phyloP scores from a whole-genome alignment of 2,113 vertebrate genomes.

The Thymallus thymallus region DNA sequence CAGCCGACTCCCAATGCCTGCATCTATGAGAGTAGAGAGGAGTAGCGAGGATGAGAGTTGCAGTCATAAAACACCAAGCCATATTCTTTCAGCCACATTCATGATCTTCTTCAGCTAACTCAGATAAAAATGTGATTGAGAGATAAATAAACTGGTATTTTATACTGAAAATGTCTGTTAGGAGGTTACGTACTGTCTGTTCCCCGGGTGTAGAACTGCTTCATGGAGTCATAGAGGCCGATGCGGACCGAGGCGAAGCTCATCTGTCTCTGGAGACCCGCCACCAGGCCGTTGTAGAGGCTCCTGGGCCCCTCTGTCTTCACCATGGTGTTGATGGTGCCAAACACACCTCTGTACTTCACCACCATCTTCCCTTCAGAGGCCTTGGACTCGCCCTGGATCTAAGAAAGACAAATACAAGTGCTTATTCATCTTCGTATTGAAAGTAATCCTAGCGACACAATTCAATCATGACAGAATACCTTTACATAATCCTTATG shows the following conservation, averaged over 20 bases:
- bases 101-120: neutral
- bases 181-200: slow-evolving; percentile 76
- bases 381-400: slow-evolving; percentile 80
- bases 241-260: slow-evolving; percentile 88
- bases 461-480: too few species aligned
- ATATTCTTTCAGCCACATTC: neutral
- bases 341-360: slow-evolving; percentile 81
- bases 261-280: slow-evolving; percentile 89
- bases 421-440: neutral
- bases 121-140: neutral
- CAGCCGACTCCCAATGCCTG: slow-evolving; percentile 70
- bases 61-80: neutral
- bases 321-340: slow-evolving; percentile 87
- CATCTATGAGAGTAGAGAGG: slow-evolving; percentile 61
- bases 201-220: slow-evolving; percentile 82
- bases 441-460: neutral
- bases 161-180: neutral
- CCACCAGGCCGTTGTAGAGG: slow-evolving; percentile 82
- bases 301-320: slow-evolving; percentile 79
- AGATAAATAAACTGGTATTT: neutral
- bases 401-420: slow-evolving; percentile 58
- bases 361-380: neutral
- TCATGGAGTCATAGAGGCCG: slow-evolving; percentile 87
- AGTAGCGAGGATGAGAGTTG: neutral
- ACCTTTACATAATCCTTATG: too few species aligned